Base-by-base conservation (phyloP, 2,113 vertebrate species). In the Bujurquina vittata region DNA sequence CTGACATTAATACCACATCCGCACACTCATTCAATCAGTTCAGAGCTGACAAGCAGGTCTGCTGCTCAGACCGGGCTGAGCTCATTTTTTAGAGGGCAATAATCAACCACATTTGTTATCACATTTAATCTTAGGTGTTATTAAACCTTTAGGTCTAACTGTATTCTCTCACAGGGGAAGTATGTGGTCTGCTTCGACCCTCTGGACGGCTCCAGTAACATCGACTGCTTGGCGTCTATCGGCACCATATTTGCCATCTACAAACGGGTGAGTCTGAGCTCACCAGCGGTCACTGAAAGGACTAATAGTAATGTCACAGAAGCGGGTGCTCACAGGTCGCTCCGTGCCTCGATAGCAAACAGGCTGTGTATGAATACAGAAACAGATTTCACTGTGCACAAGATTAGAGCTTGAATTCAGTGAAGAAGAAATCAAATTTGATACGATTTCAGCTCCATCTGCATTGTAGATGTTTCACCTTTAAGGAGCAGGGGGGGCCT, bases 231-330 rank as follows among this genome's bases (percentile, higher is more conserved):
- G 94, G 98, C 97, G 46, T 97, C 98, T 0, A 98, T 99, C 52
- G 97, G 98, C 87, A 99, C 97, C 26, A 99, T 99, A 91, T 99
- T 99, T 79, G 97, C 97, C 72, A 96, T 99, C 92, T 99, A 99
- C 94, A 98, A 96, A 93, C 97, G 97, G 89, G 98, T 99, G 92
- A 96, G 95, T 89, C 3, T 77, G 56, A 58, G 58, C 3, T 52
- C 58, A 56, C 10, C 2, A 22, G 43, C n/a, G 23, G n/a, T 23
- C 22, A 0, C 22, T 10, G 3, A 1, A 7, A 33, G 5, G 33
- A 33, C 7, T 33, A 6, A 33, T 33, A n/a, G 33, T 7, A 6
- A 33, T 7, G 7, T 33, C 10, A 40, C 37, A 40, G 37, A 4
- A 46, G 43, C 43, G 5, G 14, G 43, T 12, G 43, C 14, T 12